Evolutionary conservation across 2,797 vertebrate genomes (phyloP), one percentile per base, ranked within the genome.

Genomic region (Nannoperca australis): DNA sequence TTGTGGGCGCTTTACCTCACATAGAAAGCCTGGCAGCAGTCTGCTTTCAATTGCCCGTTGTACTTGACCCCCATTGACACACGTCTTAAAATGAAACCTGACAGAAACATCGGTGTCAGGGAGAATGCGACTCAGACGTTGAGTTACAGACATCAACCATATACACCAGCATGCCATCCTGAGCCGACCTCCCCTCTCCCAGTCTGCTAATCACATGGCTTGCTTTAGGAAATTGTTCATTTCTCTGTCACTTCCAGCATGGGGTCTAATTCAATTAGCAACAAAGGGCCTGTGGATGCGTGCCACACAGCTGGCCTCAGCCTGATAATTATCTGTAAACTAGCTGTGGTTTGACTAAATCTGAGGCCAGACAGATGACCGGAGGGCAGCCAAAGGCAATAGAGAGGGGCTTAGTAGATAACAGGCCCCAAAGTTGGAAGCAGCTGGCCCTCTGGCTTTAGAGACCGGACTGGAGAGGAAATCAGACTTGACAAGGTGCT

Each of bases 261-360:
- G 80, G 72, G 36, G 82, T 88, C 87, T 89, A 88, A 92, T 91
- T 92, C 75, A 90, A 88, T 93, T 90, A 92, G 86, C 73, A 89
- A 90, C 86, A 88, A 88, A 91, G 44, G 78, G 73, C 84, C 78
- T 20, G 59, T 90, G 87, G 88, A 90, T 61, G 86, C 5, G 59
- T 81, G 91, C 82, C 86, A 88, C 85, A 73, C 88, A 86, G 83
- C 85, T 89, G 89, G 85, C 64, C 82, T 67, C n/a, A 12, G 79
- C 78, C 85, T 78, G 84, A 90, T 91, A 88, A 92, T 92, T 90
- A 93, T 91, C 90, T 83, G 79, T 85, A 87, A 89, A 85, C 88
- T 83, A 74, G 84, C 84, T 73, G 75, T 42, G 47, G 76, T 88
- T 89, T 70, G 64, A 87, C 82, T 71, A 61, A 82, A 86, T 88